Evolutionary conservation across 2,797 vertebrate genomes (phyloP).

Genomic region (Meda fulgida): DNA sequence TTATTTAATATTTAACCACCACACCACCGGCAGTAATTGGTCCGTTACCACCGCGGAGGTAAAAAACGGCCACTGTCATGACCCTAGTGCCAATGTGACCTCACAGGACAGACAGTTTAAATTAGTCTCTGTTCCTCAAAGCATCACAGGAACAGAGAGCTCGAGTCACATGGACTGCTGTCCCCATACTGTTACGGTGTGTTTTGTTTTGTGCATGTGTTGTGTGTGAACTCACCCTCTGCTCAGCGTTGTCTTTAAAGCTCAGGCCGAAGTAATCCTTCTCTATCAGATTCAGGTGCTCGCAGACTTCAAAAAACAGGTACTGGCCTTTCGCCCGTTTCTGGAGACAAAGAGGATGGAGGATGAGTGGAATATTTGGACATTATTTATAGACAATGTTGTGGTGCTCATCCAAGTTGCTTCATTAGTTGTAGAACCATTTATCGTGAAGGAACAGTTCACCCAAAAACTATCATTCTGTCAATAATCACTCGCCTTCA

Average conservation of each 20-base stretch:
- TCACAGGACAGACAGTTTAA: background rate
- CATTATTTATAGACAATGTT: background rate
- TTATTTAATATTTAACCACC: background rate
- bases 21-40: too few species aligned
- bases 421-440: background rate
- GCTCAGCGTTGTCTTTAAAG: constrained; percentile 79
- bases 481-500: background rate
- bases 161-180: background rate
- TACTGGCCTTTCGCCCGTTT: constrained; percentile 92
- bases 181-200: too few species aligned
- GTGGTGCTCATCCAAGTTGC: background rate
- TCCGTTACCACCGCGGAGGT: too few species aligned
- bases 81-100: too few species aligned
- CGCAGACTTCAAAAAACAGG: constrained; percentile 91
- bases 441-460: background rate
- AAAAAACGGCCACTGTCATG: too few species aligned
- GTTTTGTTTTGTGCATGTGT: background rate
- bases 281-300: constrained; percentile 94
- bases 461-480: background rate
- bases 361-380: background rate
- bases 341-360: constrained; percentile 69
- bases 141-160: background rate
- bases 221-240: constrained; percentile 37
- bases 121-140: background rate
- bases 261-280: constrained; percentile 95